Conservation (phyloP, 2,797 vertebrate species). For the Rhincodon typus region DNA sequence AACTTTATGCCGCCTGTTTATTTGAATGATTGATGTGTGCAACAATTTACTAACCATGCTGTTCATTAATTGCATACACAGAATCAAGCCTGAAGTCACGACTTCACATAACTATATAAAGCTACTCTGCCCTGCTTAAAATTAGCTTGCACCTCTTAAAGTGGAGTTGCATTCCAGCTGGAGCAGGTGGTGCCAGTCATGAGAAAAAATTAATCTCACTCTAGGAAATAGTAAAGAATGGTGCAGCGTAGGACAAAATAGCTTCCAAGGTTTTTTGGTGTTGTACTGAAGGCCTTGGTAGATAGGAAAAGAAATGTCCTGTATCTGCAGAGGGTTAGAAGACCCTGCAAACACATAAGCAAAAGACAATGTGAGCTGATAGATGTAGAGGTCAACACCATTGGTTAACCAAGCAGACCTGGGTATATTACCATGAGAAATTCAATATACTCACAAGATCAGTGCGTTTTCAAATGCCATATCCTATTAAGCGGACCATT, state of each 20-base stretch:
- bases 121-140: not conserved
- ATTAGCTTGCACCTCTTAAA: not conserved
- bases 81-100: not conserved
- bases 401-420: not conserved
- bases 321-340: not conserved
- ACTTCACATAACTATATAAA: not conserved
- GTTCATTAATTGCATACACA: not conserved
- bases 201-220: not conserved
- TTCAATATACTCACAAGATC: not conserved
- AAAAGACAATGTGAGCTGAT: not conserved
- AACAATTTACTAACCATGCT: not conserved
- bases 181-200: not conserved
- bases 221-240: not conserved
- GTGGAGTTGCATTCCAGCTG: not conserved
- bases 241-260: not conserved
- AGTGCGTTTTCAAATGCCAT: not conserved
- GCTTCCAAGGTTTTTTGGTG: not conserved
- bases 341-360: not conserved
- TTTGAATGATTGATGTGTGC: not conserved
- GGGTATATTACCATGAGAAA: not conserved
- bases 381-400: not conserved
- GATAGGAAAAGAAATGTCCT: not conserved
- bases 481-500: not conserved
- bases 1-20: not conserved
- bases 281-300: not conserved